Evolutionary conservation across 1,140 invertebrate genomes (phyloP).

Genomic region (Sesamia nonagrioides): DNA sequence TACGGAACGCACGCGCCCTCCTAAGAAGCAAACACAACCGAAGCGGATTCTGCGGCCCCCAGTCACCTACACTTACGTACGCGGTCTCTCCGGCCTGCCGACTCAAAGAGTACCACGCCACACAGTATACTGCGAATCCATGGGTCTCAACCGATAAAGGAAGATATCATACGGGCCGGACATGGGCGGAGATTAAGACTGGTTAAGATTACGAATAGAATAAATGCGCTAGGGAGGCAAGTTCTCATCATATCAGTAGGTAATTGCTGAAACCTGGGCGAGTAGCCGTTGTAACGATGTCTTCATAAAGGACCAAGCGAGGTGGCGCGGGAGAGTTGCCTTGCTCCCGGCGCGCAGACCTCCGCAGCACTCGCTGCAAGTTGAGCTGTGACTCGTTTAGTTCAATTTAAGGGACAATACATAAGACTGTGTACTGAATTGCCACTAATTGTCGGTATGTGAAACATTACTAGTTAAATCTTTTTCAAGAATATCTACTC

Average conservation of each 20-base stretch:
- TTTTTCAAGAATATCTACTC: slow-evolving; percentile 40
- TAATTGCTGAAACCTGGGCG: slow-evolving; percentile 61
- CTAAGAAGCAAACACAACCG: slow-evolving; percentile 89
- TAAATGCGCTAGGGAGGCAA: slow-evolving; percentile 70
- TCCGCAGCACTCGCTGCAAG: slow-evolving; percentile 49
- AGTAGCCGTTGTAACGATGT: slow-evolving; percentile 65
- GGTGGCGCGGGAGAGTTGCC: slow-evolving; percentile 44
- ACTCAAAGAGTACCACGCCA: slow-evolving; percentile 92
- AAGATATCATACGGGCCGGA: slow-evolving; percentile 53
- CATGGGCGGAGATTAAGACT: slow-evolving; percentile 80
- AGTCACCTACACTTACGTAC: slow-evolving; percentile 92
- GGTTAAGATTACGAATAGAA: slow-evolving; percentile 74
- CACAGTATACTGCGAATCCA: slow-evolving; percentile 70
- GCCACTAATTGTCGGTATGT: slow-evolving; percentile 51
- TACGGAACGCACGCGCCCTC: slow-evolving; percentile 81
- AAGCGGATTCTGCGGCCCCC: slow-evolving; percentile 92
- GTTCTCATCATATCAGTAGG: slow-evolving; percentile 83
- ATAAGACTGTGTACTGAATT: slow-evolving; percentile 69
- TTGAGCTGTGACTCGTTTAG: slow-evolving; percentile 66
- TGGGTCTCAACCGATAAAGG: slow-evolving; percentile 78
- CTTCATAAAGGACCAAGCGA: slow-evolving; percentile 78
- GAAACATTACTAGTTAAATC: slow-evolving; percentile 50
- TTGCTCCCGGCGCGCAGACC: slow-evolving; percentile 23
- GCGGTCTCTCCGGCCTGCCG: slow-evolving; percentile 92
- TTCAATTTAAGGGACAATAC: slow-evolving; percentile 65